Evolutionary conservation across 2,888 invertebrate species (phyloP).

Genomic region (Zaprionus obscuricornis): DNA sequence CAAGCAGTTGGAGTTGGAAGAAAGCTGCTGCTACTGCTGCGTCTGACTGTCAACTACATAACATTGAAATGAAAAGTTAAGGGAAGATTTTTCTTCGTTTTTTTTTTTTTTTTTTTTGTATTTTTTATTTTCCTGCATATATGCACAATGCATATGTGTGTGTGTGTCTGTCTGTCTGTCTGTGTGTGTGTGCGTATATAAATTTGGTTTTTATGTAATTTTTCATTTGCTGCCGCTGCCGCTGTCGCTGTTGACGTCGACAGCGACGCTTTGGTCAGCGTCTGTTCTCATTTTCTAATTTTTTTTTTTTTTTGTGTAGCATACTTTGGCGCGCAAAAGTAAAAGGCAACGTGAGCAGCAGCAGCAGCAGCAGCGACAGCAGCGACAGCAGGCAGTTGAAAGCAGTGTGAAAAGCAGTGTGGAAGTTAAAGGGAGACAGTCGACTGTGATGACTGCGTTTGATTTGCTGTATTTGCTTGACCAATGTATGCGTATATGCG

Average conservation of each 20-base stretch:
- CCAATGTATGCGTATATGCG: constrained; percentile 28
- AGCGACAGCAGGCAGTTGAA: not conserved
- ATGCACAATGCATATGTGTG: constrained; percentile 52
- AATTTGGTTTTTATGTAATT: constrained; percentile 78
- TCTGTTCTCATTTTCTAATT: constrained; percentile 7
- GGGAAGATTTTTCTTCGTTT: constrained; percentile 66
- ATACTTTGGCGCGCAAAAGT: constrained; percentile 60
- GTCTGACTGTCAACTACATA: constrained; percentile 74
- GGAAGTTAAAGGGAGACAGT: not conserved
- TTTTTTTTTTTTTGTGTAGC: constrained; percentile 43
- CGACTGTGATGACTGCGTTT: constrained; percentile 49
- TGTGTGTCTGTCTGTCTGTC: constrained; percentile 23
- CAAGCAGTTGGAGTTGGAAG: not conserved
- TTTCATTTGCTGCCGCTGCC: constrained; percentile 60
- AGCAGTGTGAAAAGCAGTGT: not conserved
- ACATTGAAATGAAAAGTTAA: constrained; percentile 68
- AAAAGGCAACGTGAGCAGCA: constrained; percentile 39
- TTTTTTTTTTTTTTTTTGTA: constrained; percentile 24
- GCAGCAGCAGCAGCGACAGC: not conserved
- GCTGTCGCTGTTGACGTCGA: constrained; percentile 20
- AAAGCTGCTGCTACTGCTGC: no score
- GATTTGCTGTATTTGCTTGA: constrained; percentile 62
- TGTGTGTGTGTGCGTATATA: constrained; percentile 52
- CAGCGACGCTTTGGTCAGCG: constrained; percentile 47
- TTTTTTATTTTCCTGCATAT: constrained; percentile 34